A percentile compares a stretch with the other conserved stretches of the same genome.
Conservation (phyloP, 2,888 invertebrate species). For the Heliconius hortense region DNA sequence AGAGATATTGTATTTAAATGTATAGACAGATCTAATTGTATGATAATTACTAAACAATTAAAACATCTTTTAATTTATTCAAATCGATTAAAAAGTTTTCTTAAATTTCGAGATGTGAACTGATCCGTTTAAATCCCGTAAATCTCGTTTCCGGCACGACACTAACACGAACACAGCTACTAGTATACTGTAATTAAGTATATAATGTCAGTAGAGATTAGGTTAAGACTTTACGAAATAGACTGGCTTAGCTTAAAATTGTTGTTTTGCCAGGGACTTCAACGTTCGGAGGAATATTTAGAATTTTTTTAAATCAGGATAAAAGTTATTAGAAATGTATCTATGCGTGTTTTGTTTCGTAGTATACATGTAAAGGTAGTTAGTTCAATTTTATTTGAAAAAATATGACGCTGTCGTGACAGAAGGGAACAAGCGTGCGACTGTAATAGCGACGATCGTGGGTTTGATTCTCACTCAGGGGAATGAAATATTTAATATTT, state of each 20-base stretch:
- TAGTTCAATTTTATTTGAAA: too few species aligned
- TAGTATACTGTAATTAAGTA: constrained; percentile 43
- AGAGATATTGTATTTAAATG: too few species aligned
- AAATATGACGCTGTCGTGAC: too few species aligned
- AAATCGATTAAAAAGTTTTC: constrained; percentile 7
- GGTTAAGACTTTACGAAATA: constrained; percentile 8
- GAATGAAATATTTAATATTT: too few species aligned
- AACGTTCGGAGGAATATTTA: not conserved
- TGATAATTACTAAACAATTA: not conserved
- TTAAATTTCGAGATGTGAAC: not conserved
- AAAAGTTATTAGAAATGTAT: not conserved
- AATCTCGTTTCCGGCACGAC: not conserved
- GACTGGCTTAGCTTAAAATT: constrained; percentile 7
- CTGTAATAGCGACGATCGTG: too few species aligned
- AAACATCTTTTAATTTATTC: not conserved
- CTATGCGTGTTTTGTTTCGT: too few species aligned
- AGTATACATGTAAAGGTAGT: too few species aligned
- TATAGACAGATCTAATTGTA: too few species aligned
- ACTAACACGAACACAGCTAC: constrained; percentile 6
- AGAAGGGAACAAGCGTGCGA: too few species aligned
- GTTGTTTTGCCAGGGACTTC: not conserved
- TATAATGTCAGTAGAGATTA: constrained; percentile 7
- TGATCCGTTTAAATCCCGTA: constrained; percentile 1
- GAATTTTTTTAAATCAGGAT: not conserved
- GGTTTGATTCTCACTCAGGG: too few species aligned